Conservation (phyloP, 2,113 vertebrate genomes). For the Oreocharis arfaki region DNA sequence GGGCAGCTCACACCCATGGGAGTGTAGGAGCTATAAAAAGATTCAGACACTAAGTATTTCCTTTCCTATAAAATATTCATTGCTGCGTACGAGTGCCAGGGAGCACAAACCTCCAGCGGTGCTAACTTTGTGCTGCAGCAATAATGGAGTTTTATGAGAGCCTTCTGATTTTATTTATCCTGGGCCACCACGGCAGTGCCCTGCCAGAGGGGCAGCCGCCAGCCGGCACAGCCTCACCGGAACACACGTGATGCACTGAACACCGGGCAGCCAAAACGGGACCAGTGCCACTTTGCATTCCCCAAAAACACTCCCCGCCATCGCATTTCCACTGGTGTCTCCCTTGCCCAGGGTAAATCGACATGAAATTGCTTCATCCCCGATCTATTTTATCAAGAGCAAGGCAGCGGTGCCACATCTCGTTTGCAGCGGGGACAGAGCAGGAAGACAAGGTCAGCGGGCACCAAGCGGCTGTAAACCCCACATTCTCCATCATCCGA, state of each 20-base stretch:
- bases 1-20: constrained; percentile 68
- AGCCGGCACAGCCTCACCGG: background rate
- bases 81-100: constrained; percentile 76
- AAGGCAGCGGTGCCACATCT: constrained; percentile 56
- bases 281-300: accelerated
- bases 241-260: background rate
- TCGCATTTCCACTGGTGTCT: background rate
- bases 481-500: background rate
- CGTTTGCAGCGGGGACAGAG: background rate
- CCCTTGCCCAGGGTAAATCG: constrained; percentile 3
- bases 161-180: constrained; percentile 70
- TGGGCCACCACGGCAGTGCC: constrained; percentile 4
- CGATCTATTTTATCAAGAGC: constrained; percentile 60
- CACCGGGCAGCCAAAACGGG: accelerated
- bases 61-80: constrained; percentile 99
- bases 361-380: constrained; percentile 63
- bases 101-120: constrained; percentile 90
- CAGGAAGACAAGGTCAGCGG: constrained; percentile 54
- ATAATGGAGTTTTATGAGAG: constrained; percentile 76
- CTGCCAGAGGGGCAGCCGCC: background rate
- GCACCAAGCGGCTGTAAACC: background rate
- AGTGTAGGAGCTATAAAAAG: constrained; percentile 91
- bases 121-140: constrained; percentile 84
- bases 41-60: constrained; percentile 89
- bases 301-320: background rate